Evolutionary conservation across 1,140 invertebrate genomes (phyloP), one percentile per base, ranked within the genome.

Genomic region (Diabrotica virgifera): DNA sequence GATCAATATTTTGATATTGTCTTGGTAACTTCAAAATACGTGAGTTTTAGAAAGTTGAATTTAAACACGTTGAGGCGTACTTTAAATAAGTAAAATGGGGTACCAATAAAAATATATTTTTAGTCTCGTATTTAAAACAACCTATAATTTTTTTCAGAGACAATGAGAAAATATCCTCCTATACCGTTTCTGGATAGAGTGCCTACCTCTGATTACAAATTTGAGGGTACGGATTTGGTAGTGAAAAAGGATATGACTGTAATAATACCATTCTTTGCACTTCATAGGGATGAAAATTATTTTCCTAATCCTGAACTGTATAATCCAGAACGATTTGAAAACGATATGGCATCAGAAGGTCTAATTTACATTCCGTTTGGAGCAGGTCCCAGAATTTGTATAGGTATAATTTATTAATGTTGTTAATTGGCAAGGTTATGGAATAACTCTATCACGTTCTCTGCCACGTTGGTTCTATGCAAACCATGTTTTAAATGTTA

Each of bases 101-200:
- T n/a, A n/a, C n/a, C n/a, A n/a, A n/a, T n/a, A n/a, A n/a, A n/a
- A n/a, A n/a, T n/a, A n/a, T n/a, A n/a, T n/a, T n/a, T n/a, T n/a
- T n/a, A n/a, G n/a, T n/a, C n/a, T n/a, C n/a, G n/a, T n/a, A n/a
- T n/a, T n/a, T n/a, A n/a, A n/a, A n/a, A n/a, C n/a, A n/a, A n/a
- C n/a, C n/a, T n/a, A n/a, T n/a, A n/a, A n/a, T n/a, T n/a, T n/a
- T n/a, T n/a, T 81, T 61, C 70, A 80, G 84, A 85, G 74, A 83
- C 80, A 8, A 59, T 85, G 12, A 70, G 84, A 24, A 76, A 79
- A 61, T 77, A 82, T 76, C 80, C 84, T 6, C 80, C 81, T 5
- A 75, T 80, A 37, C 72, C 79, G 2, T 75, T 78, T 46, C 64
- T 82, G 5, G 74, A 79, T 53, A 73, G 84, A 55, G 61, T 68